phyloP scores from a whole-genome alignment of 2,113 vertebrate species.

The Neodontobutis hainanensis region DNA sequence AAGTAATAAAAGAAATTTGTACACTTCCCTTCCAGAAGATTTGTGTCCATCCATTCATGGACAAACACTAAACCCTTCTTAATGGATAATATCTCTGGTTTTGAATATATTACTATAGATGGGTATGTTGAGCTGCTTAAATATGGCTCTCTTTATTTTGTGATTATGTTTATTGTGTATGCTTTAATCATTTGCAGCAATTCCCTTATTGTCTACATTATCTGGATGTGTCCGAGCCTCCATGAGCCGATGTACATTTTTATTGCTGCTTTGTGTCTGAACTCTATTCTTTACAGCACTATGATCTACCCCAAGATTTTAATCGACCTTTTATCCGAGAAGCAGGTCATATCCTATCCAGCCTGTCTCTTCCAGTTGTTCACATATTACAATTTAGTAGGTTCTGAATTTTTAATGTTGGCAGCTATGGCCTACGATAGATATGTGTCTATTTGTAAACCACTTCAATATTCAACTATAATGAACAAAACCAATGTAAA shows the following conservation, averaged over 20 bases:
- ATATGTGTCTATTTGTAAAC: constrained; percentile 33
- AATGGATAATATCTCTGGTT: background rate
- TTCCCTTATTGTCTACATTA: background rate
- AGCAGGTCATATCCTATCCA: constrained; percentile 12
- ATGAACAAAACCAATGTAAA: background rate
- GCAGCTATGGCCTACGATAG: constrained; percentile 17
- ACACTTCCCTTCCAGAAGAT: background rate
- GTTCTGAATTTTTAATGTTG: constrained; percentile 10
- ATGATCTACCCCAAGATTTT: constrained; percentile 17
- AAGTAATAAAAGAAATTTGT: background rate
- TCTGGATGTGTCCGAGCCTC: constrained; percentile 1
- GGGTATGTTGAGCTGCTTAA: constrained; percentile 8
- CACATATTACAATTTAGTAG: background rate
- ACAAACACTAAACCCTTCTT: background rate
- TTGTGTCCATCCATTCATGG: background rate
- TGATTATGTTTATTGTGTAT: constrained; percentile 6
- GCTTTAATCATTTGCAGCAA: constrained; percentile 12
- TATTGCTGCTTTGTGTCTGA: constrained; percentile 20
- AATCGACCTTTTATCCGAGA: constrained; percentile 16
- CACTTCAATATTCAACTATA: constrained; percentile 36
- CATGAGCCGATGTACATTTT: constrained; percentile 36
- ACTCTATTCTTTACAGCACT: constrained; percentile 21
- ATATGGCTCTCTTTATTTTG: constrained; percentile 23
- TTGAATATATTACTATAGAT: background rate
- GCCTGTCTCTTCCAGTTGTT: constrained; percentile 13